Evolutionary conservation across 2,113 vertebrate species (phyloP).

Genomic region (Gadus chalcogrammus): DNA sequence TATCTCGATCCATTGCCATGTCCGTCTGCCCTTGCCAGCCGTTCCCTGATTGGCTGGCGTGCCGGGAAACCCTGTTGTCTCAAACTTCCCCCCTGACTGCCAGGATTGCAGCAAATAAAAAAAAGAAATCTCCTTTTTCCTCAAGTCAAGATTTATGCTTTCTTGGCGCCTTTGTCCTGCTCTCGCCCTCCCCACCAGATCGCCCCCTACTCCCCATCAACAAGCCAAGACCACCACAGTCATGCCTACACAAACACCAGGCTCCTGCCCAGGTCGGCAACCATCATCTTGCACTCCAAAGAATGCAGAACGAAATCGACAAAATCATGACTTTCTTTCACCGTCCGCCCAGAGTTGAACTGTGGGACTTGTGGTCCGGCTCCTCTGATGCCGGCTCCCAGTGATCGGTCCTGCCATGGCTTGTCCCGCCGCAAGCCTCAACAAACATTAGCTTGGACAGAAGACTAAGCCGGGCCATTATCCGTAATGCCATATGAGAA

Average conservation of each 20-base stretch:
- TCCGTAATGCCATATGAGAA: conserved; percentile 17
- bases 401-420: not conserved
- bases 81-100: conserved; percentile 39
- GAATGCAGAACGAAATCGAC: conserved; percentile 26
- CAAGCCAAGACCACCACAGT: conserved; percentile 16
- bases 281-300: conserved; percentile 23
- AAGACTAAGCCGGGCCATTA: conserved; percentile 13
- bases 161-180: conserved; percentile 28
- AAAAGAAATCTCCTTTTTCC: conserved; percentile 30
- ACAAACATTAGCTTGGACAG: too few species aligned
- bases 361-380: not conserved
- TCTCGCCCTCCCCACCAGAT: not conserved
- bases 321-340: conserved; percentile 6
- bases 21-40: too few species aligned
- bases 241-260: conserved; percentile 28
- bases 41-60: conserved; percentile 34
- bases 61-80: conserved; percentile 35
- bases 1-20: too few species aligned
- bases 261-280: conserved; percentile 19
- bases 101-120: conserved; percentile 40
- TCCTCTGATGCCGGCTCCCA: conserved; percentile 6
- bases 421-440: not conserved
- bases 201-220: conserved; percentile 10
- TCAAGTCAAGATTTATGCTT: conserved; percentile 25
- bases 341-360: not conserved